A percentile compares a stretch with the other conserved stretches of the same genome.
Conservation (phyloP, 1,140 invertebrate species). For the Nasonia vitripennis region DNA sequence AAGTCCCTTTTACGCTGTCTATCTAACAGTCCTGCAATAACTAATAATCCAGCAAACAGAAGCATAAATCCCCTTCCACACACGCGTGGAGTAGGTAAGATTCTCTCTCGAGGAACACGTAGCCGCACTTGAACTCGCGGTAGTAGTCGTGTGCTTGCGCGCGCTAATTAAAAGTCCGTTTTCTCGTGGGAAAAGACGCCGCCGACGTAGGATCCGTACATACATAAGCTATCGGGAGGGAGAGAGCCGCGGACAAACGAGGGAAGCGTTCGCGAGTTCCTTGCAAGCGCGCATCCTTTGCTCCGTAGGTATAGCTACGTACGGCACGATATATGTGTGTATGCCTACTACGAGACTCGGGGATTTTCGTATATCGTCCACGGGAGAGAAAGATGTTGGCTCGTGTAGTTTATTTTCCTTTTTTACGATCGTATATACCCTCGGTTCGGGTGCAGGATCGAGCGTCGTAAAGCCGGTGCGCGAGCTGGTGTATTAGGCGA, state of each 20-base stretch:
- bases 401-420: background rate
- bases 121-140: background rate
- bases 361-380: no score
- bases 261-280: constrained; percentile 16
- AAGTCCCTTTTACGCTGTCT: no score
- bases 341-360: background rate
- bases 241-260: constrained; percentile 24
- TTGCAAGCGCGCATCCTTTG: background rate
- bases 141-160: background rate
- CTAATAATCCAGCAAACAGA: no score
- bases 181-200: constrained; percentile 50
- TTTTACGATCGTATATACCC: background rate
- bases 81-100: no score
- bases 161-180: constrained; percentile 51
- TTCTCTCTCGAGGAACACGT: background rate
- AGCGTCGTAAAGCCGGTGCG: background rate
- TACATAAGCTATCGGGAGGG: constrained; percentile 18
- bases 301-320: background rate
- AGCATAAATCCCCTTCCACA: no score
- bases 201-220: constrained; percentile 15
- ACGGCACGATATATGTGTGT: background rate
- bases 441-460: no score
- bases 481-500: background rate
- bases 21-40: no score
- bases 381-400: background rate